Base-by-base conservation (phyloP, 2,888 invertebrate genomes). In the Eilema sororculum region DNA sequence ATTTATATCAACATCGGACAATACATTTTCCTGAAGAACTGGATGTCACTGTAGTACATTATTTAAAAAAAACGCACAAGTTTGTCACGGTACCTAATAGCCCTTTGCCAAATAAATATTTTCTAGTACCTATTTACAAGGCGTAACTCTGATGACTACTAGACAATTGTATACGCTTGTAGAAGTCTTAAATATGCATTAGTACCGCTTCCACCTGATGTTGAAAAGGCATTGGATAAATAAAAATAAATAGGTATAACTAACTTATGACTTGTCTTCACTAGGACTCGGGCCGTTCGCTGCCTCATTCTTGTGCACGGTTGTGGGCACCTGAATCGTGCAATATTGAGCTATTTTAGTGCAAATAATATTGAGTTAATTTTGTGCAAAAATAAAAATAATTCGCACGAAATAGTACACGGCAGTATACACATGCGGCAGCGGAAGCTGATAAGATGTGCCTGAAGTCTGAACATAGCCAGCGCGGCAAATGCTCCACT, bases 171-270 rank as follows among this genome's bases (percentile, higher is more conserved):
- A 46, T 33, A 60, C 20, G 8, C 67, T 60, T 67, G 60, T 60
- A 60, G 60, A 16, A 30, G 30, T 67, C 60, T 30, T 60, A 52
- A 46, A 52, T 52, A 46, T 67, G 25, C 28, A 69, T 66, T 20
- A 28, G 30, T 33, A 52, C 9, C n/a, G 52, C 52, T 52, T 1
- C 52, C 52, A 52, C n/a, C 52, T n/a, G n/a, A n/a, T 8, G n/a
- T 52, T 25, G 68, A 28, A 62, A 46, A 5, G 73, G 75, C 68
- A 74, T 30, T 70, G 63, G 57, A 62, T 57, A 52, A 60, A 57
- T 63, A n/a, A n/a, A 63, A 0, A 59, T n/a, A n/a, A 25, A 25
- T 25, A 37, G 24, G 6, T 41, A 25, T 28, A 37, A 56, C 25
- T 30, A 13, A 6, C n/a, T 66, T 66, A 25, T 41, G 56, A 25